Evolutionary conservation across 2,888 invertebrate genomes (phyloP).

Genomic region (Phragmatobia fuliginosa): DNA sequence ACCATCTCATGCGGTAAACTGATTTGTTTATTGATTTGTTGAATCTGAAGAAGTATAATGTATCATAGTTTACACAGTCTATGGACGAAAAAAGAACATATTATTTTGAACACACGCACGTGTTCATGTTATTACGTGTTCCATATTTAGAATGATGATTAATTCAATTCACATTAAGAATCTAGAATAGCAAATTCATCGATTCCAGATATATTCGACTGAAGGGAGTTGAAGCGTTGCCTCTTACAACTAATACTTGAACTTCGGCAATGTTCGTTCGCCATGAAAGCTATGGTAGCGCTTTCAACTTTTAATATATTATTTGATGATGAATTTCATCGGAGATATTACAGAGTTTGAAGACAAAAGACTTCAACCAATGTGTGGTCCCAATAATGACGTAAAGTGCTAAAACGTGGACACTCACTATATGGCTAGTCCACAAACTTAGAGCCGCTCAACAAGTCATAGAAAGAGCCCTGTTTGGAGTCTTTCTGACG

Average conservation of each 20-base stretch:
- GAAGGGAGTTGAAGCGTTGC: neutral
- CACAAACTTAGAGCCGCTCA: too few species aligned
- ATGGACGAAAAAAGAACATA: neutral
- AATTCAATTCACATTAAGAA: neutral
- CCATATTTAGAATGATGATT: neutral
- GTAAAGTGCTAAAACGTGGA: too few species aligned
- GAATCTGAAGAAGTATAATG: neutral
- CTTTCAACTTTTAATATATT: neutral
- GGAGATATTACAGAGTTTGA: too few species aligned
- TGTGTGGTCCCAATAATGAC: too few species aligned
- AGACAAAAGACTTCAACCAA: too few species aligned
- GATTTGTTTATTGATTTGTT: neutral
- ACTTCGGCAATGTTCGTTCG: neutral
- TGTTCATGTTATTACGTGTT: neutral
- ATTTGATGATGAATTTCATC: too few species aligned
- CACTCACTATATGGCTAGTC: too few species aligned
- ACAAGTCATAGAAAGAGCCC: too few species aligned
- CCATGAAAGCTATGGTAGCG: neutral
- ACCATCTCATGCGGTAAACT: neutral
- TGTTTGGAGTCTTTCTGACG: too few species aligned
- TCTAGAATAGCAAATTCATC: neutral
- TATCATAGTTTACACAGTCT: neutral
- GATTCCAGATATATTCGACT: neutral
- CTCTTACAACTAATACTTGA: neutral
- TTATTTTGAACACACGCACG: neutral